Conservation (phyloP, 2,797 vertebrate species). For the Pitangus sulphuratus region DNA sequence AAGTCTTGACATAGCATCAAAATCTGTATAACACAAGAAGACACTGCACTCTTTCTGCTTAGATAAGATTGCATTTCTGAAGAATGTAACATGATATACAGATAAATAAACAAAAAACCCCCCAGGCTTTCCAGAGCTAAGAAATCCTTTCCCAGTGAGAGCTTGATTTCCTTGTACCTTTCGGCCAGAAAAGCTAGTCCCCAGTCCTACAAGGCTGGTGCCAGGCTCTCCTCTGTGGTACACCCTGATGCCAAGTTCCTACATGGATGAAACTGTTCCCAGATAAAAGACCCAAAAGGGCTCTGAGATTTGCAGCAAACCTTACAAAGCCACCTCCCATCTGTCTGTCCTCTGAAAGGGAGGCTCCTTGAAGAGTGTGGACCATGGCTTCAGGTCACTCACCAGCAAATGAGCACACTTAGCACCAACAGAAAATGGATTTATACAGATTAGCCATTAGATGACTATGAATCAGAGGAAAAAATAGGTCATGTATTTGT, state of each 20-base stretch:
- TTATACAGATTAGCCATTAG: neutral
- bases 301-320: neutral
- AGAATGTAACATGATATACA: neutral
- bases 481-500: neutral
- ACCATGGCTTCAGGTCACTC: neutral
- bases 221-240: neutral
- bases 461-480: neutral
- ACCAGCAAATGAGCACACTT: neutral
- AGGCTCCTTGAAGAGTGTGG: neutral
- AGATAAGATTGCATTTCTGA: neutral
- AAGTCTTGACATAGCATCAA: neutral
- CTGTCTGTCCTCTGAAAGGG: neutral
- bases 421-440: neutral
- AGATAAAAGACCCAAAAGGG: neutral
- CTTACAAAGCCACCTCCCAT: neutral
- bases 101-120: neutral
- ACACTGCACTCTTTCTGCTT: neutral
- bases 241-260: fast-evolving
- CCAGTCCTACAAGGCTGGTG: neutral
- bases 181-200: neutral
- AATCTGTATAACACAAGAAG: neutral
- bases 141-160: neutral
- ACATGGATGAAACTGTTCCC: neutral
- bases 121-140: neutral
- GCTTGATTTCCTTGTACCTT: neutral